Conservation (phyloP, 1,140 invertebrate species). For the Asbolus verrucosus region DNA sequence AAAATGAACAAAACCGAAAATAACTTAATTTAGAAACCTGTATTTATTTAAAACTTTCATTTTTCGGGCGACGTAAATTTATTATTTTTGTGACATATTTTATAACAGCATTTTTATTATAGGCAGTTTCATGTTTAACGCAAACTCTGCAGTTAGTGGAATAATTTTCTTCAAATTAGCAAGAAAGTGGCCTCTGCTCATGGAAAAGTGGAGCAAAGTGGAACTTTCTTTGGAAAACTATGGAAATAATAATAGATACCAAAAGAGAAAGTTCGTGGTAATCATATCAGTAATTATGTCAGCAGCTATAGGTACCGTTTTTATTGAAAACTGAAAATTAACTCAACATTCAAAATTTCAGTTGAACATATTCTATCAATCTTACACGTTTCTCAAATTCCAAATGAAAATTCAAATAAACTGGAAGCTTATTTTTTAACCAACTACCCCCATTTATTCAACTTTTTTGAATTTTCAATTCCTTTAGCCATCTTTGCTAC, state of each 20-base stretch:
- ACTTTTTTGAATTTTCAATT: constrained; percentile 15
- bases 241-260: neutral
- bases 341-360: neutral
- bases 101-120: neutral
- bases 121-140: constrained; percentile 29
- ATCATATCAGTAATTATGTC: neutral
- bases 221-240: constrained; percentile 1
- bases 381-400: constrained; percentile 1
- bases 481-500: constrained; percentile 15
- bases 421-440: neutral
- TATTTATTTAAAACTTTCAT: no score
- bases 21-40: no score
- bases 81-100: neutral
- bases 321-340: neutral
- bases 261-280: constrained; percentile 1
- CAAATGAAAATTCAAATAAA: neutral
- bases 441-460: constrained; percentile 21
- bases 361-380: constrained; percentile 36
- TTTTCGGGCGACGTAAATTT: neutral
- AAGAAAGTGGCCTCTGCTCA: constrained; percentile 16
- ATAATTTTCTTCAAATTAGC: constrained; percentile 29
- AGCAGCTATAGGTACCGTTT: neutral
- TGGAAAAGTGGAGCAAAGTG: constrained; percentile 10
- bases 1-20: no score
- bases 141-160: constrained; percentile 3